Base-by-base conservation (phyloP, 2,888 invertebrate genomes). In the Calameuta idolon region DNA sequence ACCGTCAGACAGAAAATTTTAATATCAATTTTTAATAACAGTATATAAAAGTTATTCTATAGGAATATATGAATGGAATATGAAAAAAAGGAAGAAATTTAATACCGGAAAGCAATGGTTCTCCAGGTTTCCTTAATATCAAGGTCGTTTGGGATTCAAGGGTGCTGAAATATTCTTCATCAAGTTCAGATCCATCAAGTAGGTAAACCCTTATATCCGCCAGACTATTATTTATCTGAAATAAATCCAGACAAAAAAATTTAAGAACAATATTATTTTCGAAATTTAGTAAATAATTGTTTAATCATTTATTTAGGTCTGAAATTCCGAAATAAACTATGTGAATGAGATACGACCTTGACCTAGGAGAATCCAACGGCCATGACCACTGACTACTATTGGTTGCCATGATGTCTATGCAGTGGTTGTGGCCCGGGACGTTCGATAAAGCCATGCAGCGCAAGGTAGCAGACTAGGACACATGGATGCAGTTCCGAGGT, bases 141-240 rank as follows among this genome's bases (percentile, higher is more conserved):
- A 97, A 93, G 30, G 96, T 92, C 0, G 96, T 96, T 90, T 97
- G 97, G 0, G 96, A 92, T 75, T 95, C 94, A 77, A 97, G 88
- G 0, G 95, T 96, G 81, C 93, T 92, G 85, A 97, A 95, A 89
- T 97, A 97, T 55, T 96, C 96, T 84, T 97, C 95, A 85, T 95
- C 96, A 74, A 91, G 87, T 80, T 89, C 84, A 12, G 91, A 91
- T 74, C 91, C 91, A 81, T 91, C 91, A 69, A 89, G 76, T 31
- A 91, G 84, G 76, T 87, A 91, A 76, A 91, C 83, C 75, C 87
- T 87, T 35, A 91, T 85, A 79, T 88, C 87, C 34, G 83, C 82
- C 4, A 84, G 82, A 37, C 88, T 85, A 78, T 86, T 84, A 30
- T 81, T 74, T 74, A 37, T 12, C 74, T 74, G 35, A 74, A 74